Evolutionary conservation across 2,113 vertebrate species (phyloP), one percentile per base, ranked within the genome.

Genomic region (Probosciger aterrimus): DNA sequence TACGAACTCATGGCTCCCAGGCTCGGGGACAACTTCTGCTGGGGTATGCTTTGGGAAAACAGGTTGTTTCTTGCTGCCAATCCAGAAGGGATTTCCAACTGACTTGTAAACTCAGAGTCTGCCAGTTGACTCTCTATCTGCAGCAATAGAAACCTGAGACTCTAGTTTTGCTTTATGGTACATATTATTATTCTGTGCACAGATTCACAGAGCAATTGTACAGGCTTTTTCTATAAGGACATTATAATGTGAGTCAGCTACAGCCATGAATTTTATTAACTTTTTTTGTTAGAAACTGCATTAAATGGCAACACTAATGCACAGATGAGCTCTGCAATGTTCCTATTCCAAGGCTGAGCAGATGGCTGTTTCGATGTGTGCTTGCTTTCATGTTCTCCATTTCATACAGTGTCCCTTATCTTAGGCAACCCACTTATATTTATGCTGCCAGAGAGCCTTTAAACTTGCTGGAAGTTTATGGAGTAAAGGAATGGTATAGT

Each of bases 231-330:
- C 77, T 87, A 75, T 62, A 85, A 96, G 55, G 65, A 80, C 88
- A 95, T 97, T 97, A 96, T 90, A 95, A 96, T 97, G 85, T 93
- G 75, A 96, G 71, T 96, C 89, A 95, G 90, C 88, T 91, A 96
- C 83, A 88, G 73, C 49, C 76, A 86, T 96, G 95, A 97, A 94
- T 96, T 88, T 94, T 97, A 96, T 93, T 94, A 95, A 97, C 81
- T 93, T 94, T 93, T 95, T 86, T 95, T 95, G 53, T 93, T 96
- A 96, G 91, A 78, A 96, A 90, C 71, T 91, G 80, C 88, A 95
- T 96, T 97, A 97, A 97, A 92, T 80, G 74, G 57, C 53, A 91
- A 69, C 31, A 65, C 85, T 95, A 98, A 97, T 85, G 83, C 89
- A 75, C 52, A 89, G 82, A 96, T 94, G 97, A 97, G 70, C 68